phyloP scores from a whole-genome alignment of 2,888 invertebrate species.

The Malacosoma neustria region DNA sequence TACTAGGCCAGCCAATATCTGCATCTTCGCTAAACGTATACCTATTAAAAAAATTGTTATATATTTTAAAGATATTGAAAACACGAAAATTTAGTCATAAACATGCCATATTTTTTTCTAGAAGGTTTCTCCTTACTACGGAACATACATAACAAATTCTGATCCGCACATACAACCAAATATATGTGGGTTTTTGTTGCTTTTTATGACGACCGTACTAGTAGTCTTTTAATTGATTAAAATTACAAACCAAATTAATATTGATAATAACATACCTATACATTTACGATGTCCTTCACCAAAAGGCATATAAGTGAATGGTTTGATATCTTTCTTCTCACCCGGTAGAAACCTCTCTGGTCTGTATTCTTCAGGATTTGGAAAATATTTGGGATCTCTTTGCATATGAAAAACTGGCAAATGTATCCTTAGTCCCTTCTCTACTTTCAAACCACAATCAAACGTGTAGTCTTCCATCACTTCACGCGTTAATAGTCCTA shows the following conservation, averaged over 20 bases:
- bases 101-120: too few relatives aligned
- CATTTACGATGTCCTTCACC: slow-evolving; percentile 52
- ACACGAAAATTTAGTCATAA: too few relatives aligned
- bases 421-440: slow-evolving; percentile 41
- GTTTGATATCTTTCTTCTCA: slow-evolving; percentile 29
- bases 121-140: too few relatives aligned
- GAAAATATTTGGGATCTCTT: slow-evolving; percentile 34
- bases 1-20: slow-evolving; percentile 27
- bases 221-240: too few relatives aligned
- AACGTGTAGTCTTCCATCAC: slow-evolving; percentile 39
- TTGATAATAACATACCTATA: slow-evolving; percentile 31
- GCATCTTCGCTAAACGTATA: slow-evolving; percentile 32
- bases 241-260: neutral
- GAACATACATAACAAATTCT: too few relatives aligned
- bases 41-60: slow-evolving; percentile 7
- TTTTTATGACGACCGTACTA: too few relatives aligned
- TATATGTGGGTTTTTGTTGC: too few relatives aligned
- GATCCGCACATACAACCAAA: too few relatives aligned
- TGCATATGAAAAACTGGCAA: slow-evolving; percentile 45
- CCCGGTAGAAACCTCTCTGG: slow-evolving; percentile 45
- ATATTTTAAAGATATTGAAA: neutral
- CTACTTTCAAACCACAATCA: slow-evolving; percentile 32
- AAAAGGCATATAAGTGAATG: slow-evolving; percentile 47
- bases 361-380: slow-evolving; percentile 35
- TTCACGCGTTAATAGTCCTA: slow-evolving; percentile 37